Conservation (phyloP, 2,113 vertebrate genomes). For the Xenopus tropicalis region UCB_Xtro_10.0 CM004449.2:101112501-101113000, state of each 20-base stretch:
- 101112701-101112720: conserved; percentile 61
- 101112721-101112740: neutral
- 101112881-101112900: too few relatives aligned
- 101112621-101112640: conserved; percentile 74
- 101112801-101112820: too few relatives aligned
- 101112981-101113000: too few relatives aligned
- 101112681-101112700: conserved; percentile 77
- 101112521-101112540: neutral
- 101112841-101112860: too few relatives aligned
- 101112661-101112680: conserved; percentile 77
- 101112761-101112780: neutral
- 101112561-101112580: neutral
- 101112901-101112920: too few relatives aligned
- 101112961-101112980: too few relatives aligned
- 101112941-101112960: too few relatives aligned
- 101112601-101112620: conserved; percentile 67
- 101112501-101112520: neutral
- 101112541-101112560: neutral
- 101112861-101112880: too few relatives aligned
- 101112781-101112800: neutral
- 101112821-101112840: too few relatives aligned
- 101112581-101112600: conserved; percentile 42
- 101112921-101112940: too few relatives aligned
- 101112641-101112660: conserved; percentile 58
- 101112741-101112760: conserved; percentile 41